Percentiles rank a stretch among this genome's conserved stretches.
These are phyloP conservation scores for Protonemura montana DNA, from an alignment of 2,888 invertebrate species.

Conservation along the genomic window DNA sequence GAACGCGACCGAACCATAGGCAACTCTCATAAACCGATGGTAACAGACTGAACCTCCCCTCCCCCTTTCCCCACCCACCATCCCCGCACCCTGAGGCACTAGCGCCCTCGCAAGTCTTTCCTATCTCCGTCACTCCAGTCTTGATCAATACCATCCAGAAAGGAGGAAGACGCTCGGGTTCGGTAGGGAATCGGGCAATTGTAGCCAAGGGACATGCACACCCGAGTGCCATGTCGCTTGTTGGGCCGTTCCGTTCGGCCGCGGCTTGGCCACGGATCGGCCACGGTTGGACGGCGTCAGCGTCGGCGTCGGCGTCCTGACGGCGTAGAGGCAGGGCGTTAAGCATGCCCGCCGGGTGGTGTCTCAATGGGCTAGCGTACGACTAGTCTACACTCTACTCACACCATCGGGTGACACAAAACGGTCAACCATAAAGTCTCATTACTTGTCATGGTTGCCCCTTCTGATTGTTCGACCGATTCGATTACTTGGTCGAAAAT, in stretches of 20 bases:
- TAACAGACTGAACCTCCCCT: neutral
- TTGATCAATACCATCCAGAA: slow-evolving; percentile 7
- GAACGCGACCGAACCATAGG: neutral
- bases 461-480: neutral
- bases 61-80: too few species aligned
- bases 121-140: neutral
- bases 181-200: neutral
- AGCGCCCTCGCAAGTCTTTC: neutral
- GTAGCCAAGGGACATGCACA: neutral
- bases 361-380: neutral
- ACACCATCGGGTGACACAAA: neutral
- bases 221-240: neutral
- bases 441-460: neutral
- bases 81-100: neutral
- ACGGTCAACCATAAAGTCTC: slow-evolving; percentile 1
- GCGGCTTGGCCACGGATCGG: neutral
- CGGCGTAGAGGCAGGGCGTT: neutral
- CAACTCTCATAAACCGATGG: neutral
- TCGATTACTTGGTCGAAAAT: neutral
- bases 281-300: neutral
- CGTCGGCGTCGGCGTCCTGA: neutral
- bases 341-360: neutral
- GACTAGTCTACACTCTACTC: neutral
- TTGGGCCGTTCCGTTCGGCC: neutral
- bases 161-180: neutral